phyloP scores from a whole-genome alignment of 2,113 vertebrate species.

The Upupa epops region DNA sequence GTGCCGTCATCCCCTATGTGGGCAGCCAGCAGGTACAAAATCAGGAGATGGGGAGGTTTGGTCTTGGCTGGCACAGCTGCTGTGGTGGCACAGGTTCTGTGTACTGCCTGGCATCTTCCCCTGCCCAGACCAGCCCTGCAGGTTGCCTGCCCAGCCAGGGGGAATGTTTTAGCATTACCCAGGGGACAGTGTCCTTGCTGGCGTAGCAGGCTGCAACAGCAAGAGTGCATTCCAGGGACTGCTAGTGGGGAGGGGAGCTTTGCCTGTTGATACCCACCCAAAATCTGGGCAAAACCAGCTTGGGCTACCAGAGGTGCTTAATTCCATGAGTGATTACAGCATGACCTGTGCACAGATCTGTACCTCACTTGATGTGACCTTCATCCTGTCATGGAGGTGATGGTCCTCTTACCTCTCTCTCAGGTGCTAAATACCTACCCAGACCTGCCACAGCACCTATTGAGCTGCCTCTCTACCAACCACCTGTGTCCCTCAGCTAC shows the following conservation, averaged over 20 bases:
- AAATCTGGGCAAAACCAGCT: not conserved
- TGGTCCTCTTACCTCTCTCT: not conserved
- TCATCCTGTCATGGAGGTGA: not conserved
- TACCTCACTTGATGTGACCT: rapidly evolving
- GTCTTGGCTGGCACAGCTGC: not conserved
- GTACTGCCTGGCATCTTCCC: not conserved
- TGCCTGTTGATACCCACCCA: not conserved
- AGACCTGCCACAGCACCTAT: conserved; percentile 78
- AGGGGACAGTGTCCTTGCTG: not conserved
- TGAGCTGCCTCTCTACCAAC: conserved; percentile 85
- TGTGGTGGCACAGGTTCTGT: not conserved
- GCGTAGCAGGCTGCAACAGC: not conserved
- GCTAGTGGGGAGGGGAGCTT: not conserved
- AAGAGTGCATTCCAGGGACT: not conserved
- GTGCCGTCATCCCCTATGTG: conserved; percentile 80
- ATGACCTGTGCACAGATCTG: not conserved
- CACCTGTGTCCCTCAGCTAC: conserved; percentile 80
- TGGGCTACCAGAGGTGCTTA: not conserved
- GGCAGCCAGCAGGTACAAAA: conserved; percentile 78
- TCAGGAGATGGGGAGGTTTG: not conserved
- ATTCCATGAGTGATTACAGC: not conserved
- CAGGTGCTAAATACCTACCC: conserved; percentile 80
- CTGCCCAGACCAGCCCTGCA: not conserved
- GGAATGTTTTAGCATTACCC: not conserved
- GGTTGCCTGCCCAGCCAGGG: not conserved